phyloP scores from a whole-genome alignment of 92 coral and sea anemone genomes.

The Phenganax marumi region DNA sequence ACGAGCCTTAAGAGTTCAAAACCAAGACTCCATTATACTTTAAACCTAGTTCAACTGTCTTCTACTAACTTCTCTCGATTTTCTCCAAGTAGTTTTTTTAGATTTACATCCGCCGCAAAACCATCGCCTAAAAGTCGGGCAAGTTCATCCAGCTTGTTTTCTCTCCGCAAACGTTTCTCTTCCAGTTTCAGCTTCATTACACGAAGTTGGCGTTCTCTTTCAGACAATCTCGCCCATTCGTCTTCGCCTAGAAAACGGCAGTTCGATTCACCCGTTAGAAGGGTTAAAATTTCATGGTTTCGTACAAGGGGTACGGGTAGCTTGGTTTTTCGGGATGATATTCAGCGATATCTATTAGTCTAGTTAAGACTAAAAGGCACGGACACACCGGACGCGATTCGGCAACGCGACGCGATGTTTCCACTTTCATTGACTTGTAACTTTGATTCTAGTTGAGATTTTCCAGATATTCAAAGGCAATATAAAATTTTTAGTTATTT shows the following conservation, averaged over 20 bases:
- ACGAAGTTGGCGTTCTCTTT: conserved; percentile 85
- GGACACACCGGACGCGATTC: no score
- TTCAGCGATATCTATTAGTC: no score
- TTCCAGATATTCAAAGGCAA: no score
- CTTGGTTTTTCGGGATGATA: no score
- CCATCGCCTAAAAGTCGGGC: conserved; percentile 85
- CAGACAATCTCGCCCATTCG: conserved; percentile 85
- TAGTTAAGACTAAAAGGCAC: no score
- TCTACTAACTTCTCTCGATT: conserved; percentile 77
- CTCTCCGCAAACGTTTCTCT: conserved; percentile 80
- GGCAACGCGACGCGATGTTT: no score
- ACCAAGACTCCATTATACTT: neutral
- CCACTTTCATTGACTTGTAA: no score
- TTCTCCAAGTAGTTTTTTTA: conserved; percentile 88
- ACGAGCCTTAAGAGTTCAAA: neutral
- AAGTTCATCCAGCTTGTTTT: conserved; percentile 85
- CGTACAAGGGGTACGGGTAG: no score
- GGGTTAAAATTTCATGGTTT: no score
- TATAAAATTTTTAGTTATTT: no score
- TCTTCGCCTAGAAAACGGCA: conserved; percentile 68
- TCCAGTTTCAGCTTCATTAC: conserved; percentile 83
- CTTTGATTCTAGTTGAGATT: no score
- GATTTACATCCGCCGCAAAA: conserved; percentile 87
- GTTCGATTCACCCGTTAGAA: no score
- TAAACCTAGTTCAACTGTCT: neutral